Base-by-base conservation (phyloP, 2,888 invertebrate species). In the Trachelus tabidus region DNA sequence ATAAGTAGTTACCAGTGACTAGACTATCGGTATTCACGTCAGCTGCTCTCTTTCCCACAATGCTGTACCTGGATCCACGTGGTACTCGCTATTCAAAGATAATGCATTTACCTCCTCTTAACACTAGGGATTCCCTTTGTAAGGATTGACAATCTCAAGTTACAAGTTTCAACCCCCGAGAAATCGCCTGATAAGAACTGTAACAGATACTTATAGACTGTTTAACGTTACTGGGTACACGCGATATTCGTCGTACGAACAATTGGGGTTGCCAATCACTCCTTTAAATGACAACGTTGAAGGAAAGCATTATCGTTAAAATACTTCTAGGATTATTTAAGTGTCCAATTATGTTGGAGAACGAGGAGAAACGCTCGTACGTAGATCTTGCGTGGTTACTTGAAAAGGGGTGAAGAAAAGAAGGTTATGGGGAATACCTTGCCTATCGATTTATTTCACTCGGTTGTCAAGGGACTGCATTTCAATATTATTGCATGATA, bases 401-500 rank as follows among this genome's bases (percentile, higher is more conserved):
- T 34, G 75, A 56, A 69, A 56, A 83, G 84, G 82, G 79, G 79
- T 76, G 79, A 80, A 83, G 83, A 83, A 79, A 77, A 40, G 23
- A 77, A 56, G 23, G 40, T 9, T 56, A 56, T 71, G 71, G 71
- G 69, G 71, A 12, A 71, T 33, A 15, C n/a, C 12, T 71, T 33
- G 77, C 77, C 31, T 88, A 89, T 89, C 84, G 90, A 89, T 87
- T 89, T 87, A 89, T 88, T 88, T 85, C 83, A 84, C 83, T 82
- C 83, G 86, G 90, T 90, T 82, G 89, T 86, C 89, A 88, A 86
- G 89, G 86, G 87, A 89, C 88, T 89, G 87, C 89, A 89, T 89
- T 90, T 89, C 88, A 85, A 88, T 89, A 88, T 88, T 85, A 86
- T 89, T 84, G 89, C 88, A 89, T 89, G 89, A 87, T 86, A 86